Conservation (phyloP, 2,797 vertebrate species). For the Phrynocephalus forsythii region DNA sequence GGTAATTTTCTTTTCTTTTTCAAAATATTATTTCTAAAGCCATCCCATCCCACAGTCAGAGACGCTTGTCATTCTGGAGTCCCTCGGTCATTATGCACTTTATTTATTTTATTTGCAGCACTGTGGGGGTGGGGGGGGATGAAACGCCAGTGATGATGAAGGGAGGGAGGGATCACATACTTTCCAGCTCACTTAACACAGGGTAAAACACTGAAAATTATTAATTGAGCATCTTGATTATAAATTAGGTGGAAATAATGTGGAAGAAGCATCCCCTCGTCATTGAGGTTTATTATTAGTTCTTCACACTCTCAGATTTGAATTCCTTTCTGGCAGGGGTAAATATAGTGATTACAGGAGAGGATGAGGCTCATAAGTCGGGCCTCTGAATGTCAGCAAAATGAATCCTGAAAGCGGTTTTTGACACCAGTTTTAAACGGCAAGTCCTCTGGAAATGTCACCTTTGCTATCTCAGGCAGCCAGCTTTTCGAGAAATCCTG, state of each 20-base stretch:
- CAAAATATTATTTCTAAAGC: conserved; percentile 57
- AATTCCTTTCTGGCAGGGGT: conserved; percentile 74
- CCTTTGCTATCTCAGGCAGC: conserved; percentile 59
- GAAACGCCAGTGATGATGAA: conserved; percentile 64
- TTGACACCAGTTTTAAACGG: conserved; percentile 66
- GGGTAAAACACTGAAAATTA: conserved; percentile 80
- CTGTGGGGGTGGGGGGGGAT: conserved; percentile 71
- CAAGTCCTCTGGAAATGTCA: conserved; percentile 67
- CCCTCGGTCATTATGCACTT: conserved; percentile 78
- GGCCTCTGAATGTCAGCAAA: conserved; percentile 75
- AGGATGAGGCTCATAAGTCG: conserved; percentile 64
- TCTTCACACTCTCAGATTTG: conserved; percentile 73
- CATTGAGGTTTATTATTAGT: conserved; percentile 80
- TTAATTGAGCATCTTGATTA: conserved; percentile 86
- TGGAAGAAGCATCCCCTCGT: conserved; percentile 81
- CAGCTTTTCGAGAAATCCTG: conserved; percentile 46
- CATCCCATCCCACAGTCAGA: not conserved
- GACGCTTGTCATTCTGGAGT: conserved; percentile 63
- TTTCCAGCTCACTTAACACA: conserved; percentile 84
- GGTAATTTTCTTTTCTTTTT: not conserved
- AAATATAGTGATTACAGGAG: conserved; percentile 77
- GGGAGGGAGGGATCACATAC: conserved; percentile 76
- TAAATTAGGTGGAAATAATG: conserved; percentile 86
- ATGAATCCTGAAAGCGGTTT: conserved; percentile 71
- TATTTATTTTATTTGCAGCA: no score